A percentile compares a stretch with the other conserved stretches of the same genome.
Evolutionary conservation across 2,113 vertebrate genomes (phyloP).

Genomic region (Ammospiza nelsoni): DNA sequence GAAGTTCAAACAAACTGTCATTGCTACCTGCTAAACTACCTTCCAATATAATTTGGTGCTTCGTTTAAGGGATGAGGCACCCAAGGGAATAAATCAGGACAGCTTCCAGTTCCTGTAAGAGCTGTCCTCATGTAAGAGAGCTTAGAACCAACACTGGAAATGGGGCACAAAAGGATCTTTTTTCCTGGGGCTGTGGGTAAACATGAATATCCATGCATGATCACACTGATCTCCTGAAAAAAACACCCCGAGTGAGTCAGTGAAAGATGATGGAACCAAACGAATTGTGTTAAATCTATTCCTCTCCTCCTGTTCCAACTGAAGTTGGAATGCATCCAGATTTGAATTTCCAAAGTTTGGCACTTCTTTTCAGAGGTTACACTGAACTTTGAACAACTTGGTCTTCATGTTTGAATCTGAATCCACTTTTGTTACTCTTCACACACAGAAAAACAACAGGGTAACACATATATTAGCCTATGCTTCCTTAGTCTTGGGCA

Average conservation of each 20-base stretch:
- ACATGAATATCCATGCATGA: neutral
- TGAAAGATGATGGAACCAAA: conserved; percentile 3
- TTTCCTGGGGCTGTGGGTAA: neutral
- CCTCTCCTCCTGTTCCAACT: neutral
- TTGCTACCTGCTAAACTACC: neutral
- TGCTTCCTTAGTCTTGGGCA: neutral
- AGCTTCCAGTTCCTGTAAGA: neutral
- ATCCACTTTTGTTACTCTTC: neutral
- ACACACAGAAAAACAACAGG: neutral
- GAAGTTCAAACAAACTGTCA: neutral
- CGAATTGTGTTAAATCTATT: neutral
- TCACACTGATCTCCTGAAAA: neutral
- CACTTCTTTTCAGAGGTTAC: conserved; percentile 9
- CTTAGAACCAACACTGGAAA: neutral
- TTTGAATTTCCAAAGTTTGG: conserved; percentile 8
- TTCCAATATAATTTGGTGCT: neutral
- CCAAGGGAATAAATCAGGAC: neutral
- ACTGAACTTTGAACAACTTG: neutral
- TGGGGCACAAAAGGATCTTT: neutral
- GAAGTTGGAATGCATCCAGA: neutral
- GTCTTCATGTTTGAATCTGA: neutral
- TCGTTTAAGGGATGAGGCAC: neutral
- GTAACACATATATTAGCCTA: neutral
- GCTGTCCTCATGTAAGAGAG: neutral
- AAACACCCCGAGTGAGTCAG: neutral